Percentiles rank a stretch among this genome's conserved stretches.
phyloP scores from a whole-genome alignment of 2,797 vertebrate genomes.

The Loriculus beryllinus region DNA sequence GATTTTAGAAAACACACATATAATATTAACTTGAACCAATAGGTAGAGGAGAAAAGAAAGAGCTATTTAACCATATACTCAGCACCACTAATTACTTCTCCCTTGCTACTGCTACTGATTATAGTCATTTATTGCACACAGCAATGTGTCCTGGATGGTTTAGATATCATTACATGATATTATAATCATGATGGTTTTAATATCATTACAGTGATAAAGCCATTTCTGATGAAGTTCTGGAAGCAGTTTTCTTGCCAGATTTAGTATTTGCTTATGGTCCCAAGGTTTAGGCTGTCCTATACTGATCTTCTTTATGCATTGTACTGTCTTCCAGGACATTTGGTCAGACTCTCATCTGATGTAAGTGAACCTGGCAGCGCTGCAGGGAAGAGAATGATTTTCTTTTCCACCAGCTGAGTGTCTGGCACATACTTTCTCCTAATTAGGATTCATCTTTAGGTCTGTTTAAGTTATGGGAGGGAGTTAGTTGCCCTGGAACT shows the following conservation, averaged over 20 bases:
- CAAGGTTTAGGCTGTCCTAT: background rate
- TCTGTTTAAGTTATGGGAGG: background rate
- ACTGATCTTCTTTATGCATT: background rate
- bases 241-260: background rate
- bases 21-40: background rate
- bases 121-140: background rate
- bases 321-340: background rate
- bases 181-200: no score
- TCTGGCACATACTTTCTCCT: slow-evolving; percentile 36
- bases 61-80: background rate
- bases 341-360: background rate
- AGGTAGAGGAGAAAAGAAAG: background rate
- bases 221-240: background rate
- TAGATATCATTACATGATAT: no score
- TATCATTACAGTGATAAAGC: background rate
- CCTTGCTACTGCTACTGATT: background rate
- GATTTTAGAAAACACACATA: background rate
- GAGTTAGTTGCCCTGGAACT: background rate
- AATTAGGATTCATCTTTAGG: slow-evolving; percentile 34
- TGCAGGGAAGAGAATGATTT: background rate
- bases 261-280: background rate
- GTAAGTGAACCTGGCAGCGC: slow-evolving; percentile 24
- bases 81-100: background rate
- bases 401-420: slow-evolving; percentile 13
- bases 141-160: background rate